phyloP scores from a whole-genome alignment of 2,113 vertebrate genomes.

The Isurus oxyrinchus region DNA sequence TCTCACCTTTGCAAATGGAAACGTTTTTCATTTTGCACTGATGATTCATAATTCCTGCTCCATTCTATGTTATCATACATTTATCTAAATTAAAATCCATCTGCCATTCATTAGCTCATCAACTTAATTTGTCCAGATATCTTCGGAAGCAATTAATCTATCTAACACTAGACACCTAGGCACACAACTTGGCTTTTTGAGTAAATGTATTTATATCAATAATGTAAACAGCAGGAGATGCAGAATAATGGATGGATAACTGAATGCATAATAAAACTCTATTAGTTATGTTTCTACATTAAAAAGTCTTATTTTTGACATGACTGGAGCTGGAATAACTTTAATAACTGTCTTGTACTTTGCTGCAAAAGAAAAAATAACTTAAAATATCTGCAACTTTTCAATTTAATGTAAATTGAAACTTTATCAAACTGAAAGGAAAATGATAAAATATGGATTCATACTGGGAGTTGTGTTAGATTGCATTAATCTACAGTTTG shows the following conservation, averaged over 20 bases:
- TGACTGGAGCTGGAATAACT: background rate
- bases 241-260: background rate
- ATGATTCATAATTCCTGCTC: background rate
- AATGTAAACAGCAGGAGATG: constrained; percentile 5
- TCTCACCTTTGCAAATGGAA: background rate
- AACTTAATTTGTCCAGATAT: background rate
- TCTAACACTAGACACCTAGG: background rate
- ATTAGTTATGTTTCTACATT: background rate
- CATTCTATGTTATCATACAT: background rate
- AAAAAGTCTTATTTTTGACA: background rate
- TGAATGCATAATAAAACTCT: background rate
- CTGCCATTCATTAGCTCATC: background rate
- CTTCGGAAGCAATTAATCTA: constrained; percentile 22
- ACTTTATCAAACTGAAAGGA: background rate
- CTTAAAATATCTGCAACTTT: background rate
- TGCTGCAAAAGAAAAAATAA: background rate
- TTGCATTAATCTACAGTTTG: background rate
- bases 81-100: constrained; percentile 4
- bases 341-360: background rate
- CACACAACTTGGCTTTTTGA: background rate
- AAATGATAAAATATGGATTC: background rate
- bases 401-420: background rate
- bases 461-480: background rate
- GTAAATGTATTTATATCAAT: constrained; percentile 23
- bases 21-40: background rate